Base-by-base conservation (phyloP, 1,140 invertebrate genomes). In the Aphelenchoides fujianensis region DNA sequence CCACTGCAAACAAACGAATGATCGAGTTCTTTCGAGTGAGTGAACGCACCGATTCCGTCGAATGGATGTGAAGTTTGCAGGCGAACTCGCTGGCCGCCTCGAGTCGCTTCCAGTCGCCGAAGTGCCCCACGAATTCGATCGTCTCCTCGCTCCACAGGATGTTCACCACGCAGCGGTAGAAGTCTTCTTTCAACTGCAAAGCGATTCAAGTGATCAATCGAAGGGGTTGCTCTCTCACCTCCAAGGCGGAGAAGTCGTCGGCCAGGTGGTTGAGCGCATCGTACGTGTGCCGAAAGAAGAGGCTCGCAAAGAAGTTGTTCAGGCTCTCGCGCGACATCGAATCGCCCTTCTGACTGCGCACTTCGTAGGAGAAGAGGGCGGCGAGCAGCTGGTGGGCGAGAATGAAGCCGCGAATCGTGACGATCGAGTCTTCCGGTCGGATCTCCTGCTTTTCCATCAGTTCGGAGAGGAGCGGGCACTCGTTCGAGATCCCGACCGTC, bases 241-340 rank as follows among this genome's bases (percentile, higher is more conserved):
- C 12, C 3, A 76, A 34, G 34, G 67, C 61, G n/a, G 41, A 19
- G n/a, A 79, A 74, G 36, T 77, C 73, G 54, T 80, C 68, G 28
- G 53, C 52, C 19, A 77, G 36, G 27, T 55, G 52, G 31, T 61
- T 62, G 1, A 77, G 55, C 16, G 78, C 37, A 5, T 76, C 64
- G 16, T 71, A 53, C 12, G 75, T 27, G 27, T 78, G 78, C n/a
- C 70, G 80, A 36, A 77, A 36, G 55, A 81, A 32, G 16, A 69
- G 23, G 2, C 55, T 9, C 27, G 69, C 55, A 62, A 79, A 79
- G 36, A 48, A 48, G 41, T 48, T 48, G 41, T 48, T 48, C 5
- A 3, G 68, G 31, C 55, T 68, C 28, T 68, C 66, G 31, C 9
- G 66, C 12, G 41, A 48, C 41, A 48, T 48, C 41, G 41, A 48